A percentile compares a stretch with the other conserved stretches of the same genome.
Evolutionary conservation across 2,888 invertebrate species (phyloP).

Genomic region (Coecobrya sp.): DNA sequence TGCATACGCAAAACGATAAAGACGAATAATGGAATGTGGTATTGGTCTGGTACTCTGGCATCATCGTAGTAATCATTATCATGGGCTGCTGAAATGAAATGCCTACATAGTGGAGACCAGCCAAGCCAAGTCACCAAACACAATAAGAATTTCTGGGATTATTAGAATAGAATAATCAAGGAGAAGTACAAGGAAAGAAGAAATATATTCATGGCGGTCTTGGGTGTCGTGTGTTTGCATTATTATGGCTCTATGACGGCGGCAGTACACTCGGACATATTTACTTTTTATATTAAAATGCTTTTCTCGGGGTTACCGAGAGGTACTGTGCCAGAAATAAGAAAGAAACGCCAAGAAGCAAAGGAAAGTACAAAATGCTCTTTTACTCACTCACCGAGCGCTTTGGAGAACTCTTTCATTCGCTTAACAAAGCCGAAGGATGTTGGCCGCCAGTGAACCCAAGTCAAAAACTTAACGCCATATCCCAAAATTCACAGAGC

Average conservation of each 20-base stretch:
- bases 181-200: background rate
- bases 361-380: background rate
- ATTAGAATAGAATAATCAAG: background rate
- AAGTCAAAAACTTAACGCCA: too few species aligned
- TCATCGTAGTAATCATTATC: constrained; percentile 14
- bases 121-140: constrained; percentile 24
- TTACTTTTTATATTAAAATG: constrained; percentile 33
- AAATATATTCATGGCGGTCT: background rate
- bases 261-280: background rate
- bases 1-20: constrained; percentile 17
- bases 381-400: background rate
- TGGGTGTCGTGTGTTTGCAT: background rate
- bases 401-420: background rate
- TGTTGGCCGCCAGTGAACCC: background rate
- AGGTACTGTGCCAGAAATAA: too few species aligned
- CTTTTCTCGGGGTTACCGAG: background rate
- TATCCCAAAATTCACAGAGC: too few species aligned
- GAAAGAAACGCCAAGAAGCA: background rate
- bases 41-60: constrained; percentile 16
- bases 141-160: background rate
- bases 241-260: background rate
- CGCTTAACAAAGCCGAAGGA: background rate
- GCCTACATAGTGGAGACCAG: background rate
- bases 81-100: background rate
- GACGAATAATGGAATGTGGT: constrained; percentile 45